A percentile compares a stretch with the other conserved stretches of the same genome.
These are phyloP conservation scores for Elmis aenea DNA, from an alignment of 2,888 invertebrate genomes.

Conservation along the genomic window DNA sequence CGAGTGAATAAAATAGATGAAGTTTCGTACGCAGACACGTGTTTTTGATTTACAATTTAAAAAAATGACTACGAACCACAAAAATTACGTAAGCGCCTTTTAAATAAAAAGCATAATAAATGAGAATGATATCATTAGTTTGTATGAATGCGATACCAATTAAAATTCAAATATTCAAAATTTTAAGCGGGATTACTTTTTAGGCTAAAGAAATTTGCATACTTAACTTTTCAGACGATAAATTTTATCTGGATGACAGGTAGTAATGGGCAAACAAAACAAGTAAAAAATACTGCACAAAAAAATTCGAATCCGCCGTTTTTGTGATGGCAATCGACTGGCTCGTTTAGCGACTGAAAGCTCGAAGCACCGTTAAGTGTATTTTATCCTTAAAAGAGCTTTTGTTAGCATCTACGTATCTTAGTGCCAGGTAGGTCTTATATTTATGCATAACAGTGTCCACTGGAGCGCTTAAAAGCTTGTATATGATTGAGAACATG, in stretches of 20 bases:
- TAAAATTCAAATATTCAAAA: slow-evolving; percentile 20
- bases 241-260: slow-evolving; percentile 14
- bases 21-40: no score
- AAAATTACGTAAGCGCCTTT: no score
- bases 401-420: no score
- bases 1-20: no score
- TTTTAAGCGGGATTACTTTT: slow-evolving; percentile 11
- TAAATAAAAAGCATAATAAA: not conserved
- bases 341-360: no score
- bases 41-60: no score
- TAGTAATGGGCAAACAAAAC: slow-evolving; percentile 15
- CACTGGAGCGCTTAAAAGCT: not conserved
- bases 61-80: no score
- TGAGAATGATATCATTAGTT: slow-evolving; percentile 1
- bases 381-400: no score
- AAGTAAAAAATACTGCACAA: slow-evolving; percentile 6
- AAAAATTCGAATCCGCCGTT: slow-evolving; percentile 11
- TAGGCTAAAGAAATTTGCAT: slow-evolving; percentile 14
- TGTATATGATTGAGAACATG: slow-evolving; percentile 5
- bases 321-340: slow-evolving; percentile 14
- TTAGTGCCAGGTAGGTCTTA: no score
- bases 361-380: no score
- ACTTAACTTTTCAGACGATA: slow-evolving; percentile 16
- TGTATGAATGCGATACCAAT: slow-evolving; percentile 8
- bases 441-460: no score